Evolutionary conservation across 2,888 invertebrate genomes (phyloP).

Genomic region (Tetragonisca angustula): DNA sequence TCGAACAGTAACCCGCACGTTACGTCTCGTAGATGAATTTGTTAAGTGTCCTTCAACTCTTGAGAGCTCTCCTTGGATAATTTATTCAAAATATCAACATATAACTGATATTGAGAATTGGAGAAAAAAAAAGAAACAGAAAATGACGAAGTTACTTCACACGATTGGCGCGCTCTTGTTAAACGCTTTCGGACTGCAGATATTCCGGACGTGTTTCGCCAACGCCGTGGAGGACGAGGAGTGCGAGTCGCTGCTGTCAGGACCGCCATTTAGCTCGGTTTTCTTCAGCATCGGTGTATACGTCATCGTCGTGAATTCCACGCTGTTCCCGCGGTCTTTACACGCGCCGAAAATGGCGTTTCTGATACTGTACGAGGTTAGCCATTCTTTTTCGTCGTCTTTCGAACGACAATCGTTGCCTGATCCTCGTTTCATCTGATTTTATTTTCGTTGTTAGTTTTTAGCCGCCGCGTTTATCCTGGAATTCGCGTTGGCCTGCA

Average conservation of each 20-base stretch:
- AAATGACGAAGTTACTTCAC: conserved; percentile 74
- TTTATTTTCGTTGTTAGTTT: conserved; percentile 65
- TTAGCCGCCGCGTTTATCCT: conserved; percentile 76
- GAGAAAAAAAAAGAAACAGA: not conserved
- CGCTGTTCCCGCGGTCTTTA: conserved; percentile 73
- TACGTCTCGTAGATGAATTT: conserved; percentile 6
- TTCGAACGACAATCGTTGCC: not conserved
- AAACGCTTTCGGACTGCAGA: conserved; percentile 66
- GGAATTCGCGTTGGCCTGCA: conserved; percentile 76
- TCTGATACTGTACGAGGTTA: conserved; percentile 74
- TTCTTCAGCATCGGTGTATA: conserved; percentile 76
- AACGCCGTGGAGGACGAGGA: conserved; percentile 75
- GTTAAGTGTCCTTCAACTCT: not conserved
- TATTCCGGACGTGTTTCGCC: conserved; percentile 77
- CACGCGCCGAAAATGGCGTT: conserved; percentile 67
- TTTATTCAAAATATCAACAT: not conserved
- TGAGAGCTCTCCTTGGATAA: not conserved
- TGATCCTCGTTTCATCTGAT: not conserved
- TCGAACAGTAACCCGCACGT: conserved; percentile 19
- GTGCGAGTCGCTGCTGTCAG: conserved; percentile 69
- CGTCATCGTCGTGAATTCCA: conserved; percentile 66
- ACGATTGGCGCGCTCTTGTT: conserved; percentile 78
- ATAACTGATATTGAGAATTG: not conserved
- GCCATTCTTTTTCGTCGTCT: not conserved
- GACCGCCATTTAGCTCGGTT: conserved; percentile 73